Evolutionary conservation across 2,113 vertebrate genomes (phyloP), one percentile per base, ranked within the genome.

Genomic region (Chiloscyllium plagiosum): DNA sequence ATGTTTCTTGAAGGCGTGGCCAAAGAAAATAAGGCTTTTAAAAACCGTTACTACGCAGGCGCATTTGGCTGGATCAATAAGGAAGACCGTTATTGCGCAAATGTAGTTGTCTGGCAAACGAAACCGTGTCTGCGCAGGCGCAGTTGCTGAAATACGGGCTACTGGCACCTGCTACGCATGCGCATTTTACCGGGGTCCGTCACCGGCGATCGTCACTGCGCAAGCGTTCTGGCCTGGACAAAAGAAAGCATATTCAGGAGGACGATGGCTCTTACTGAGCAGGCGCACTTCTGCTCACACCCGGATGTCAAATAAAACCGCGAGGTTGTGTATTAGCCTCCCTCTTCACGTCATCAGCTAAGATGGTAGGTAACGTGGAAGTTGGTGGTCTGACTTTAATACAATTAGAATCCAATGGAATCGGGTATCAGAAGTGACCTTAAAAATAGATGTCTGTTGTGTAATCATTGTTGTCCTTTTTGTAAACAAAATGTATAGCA

Each of bases 331-430:
- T 85, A 61, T 76, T 96, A 96, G 22, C 96, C 96, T 96, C 97
- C 97, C 97, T 98, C 97, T 98, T 97, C 97, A 96, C 96, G 96
- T 97, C 96, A 95, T 24, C 97, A 96, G 97, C 97, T 96, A 97
- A 98, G 96, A 98, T 98, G 98, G 98, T 98, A 97, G 97, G 98
- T 98, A 85, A 20, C 47, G 33, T 7, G 70, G 52, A 10, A 95
- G 6, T 15, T 68, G 24, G 37, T n/a, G 96, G 96, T 96, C 78
- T 72, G 0, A 0, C 12, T 10, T 83, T 90, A 10, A 93, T 13
- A 0, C 0, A 4, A 24, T 42, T 52, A 22, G 83, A 96, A 97
- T 97, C 97, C 96, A 1, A 4, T 65, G 4, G 96, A 97, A 98
- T 98, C 97, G 96, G 94, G 2, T 0, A 17, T 56, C 72, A 2